Conservation (phyloP, 1,140 invertebrate species). For the Macrocentrus cingulum region DNA sequence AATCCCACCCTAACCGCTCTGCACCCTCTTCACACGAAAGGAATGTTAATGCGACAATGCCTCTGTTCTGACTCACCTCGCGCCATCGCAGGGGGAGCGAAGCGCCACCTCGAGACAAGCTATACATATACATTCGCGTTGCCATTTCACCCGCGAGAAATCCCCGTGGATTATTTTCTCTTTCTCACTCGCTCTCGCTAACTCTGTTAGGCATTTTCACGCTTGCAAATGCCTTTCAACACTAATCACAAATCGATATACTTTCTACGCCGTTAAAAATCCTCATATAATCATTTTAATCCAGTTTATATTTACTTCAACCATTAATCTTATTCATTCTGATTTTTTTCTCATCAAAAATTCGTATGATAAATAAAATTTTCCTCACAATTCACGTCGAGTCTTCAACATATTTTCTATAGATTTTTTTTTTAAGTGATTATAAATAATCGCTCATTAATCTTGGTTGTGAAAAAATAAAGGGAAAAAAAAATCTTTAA, state of each 20-base stretch:
- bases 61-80: conserved; percentile 36
- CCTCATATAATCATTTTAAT: not conserved
- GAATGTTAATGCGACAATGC: conserved; percentile 59
- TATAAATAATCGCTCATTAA: too few species aligned
- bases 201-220: not conserved
- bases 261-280: not conserved
- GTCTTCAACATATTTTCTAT: too few species aligned
- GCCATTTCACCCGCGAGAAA: not conserved
- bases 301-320: too few species aligned
- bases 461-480: too few species aligned
- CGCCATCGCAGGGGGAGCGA: not conserved
- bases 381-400: too few species aligned
- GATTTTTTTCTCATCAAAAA: too few species aligned
- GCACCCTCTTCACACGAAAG: conserved; percentile 55
- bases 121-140: not conserved
- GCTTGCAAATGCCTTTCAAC: not conserved
- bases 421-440: too few species aligned
- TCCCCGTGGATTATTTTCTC: conserved; percentile 19
- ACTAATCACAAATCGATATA: not conserved
- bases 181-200: not conserved
- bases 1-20: conserved; percentile 52
- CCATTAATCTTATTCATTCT: too few species aligned
- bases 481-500: too few species aligned
- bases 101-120: conserved; percentile 16
- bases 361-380: too few species aligned